Percentiles rank a stretch among this genome's conserved stretches.
Conservation (phyloP, 2,888 invertebrate species). For the Cryptocheilus praepositus region DNA sequence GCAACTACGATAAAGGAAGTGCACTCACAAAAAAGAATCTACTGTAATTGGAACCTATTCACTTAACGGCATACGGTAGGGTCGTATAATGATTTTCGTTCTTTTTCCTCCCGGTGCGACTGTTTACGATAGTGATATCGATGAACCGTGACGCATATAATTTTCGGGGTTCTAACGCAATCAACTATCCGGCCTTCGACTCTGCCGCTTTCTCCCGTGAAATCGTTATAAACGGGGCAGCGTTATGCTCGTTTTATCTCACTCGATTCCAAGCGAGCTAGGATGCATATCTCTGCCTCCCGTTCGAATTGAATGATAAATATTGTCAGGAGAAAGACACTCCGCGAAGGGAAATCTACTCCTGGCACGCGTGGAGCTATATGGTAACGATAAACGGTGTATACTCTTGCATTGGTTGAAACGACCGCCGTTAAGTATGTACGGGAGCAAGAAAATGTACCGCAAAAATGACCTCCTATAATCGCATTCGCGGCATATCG, state of each 20-base stretch:
- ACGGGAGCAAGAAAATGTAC: no score
- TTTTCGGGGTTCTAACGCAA: no score
- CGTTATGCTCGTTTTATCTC: conserved; percentile 29
- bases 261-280: conserved; percentile 7
- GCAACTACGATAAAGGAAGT: neutral
- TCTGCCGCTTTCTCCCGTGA: conserved; percentile 34
- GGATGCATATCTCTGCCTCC: neutral
- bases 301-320: no score
- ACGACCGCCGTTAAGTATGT: no score
- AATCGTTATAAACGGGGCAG: conserved; percentile 38
- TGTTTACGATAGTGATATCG: conserved; percentile 21
- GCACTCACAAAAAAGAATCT: neutral
- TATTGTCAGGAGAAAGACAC: no score
- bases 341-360: neutral
- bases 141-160: no score
- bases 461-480: no score
- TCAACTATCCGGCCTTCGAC: conserved; percentile 12
- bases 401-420: no score
- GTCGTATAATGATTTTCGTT: conserved; percentile 2
- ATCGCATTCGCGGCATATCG: no score
- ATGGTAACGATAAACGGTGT: no score
- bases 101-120: conserved; percentile 31
- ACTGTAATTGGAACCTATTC: neutral
- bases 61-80: no score
- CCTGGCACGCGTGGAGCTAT: no score